Evolutionary conservation across 2,113 vertebrate species (phyloP).

Genomic region (Chrysochloris asiatica): DNA sequence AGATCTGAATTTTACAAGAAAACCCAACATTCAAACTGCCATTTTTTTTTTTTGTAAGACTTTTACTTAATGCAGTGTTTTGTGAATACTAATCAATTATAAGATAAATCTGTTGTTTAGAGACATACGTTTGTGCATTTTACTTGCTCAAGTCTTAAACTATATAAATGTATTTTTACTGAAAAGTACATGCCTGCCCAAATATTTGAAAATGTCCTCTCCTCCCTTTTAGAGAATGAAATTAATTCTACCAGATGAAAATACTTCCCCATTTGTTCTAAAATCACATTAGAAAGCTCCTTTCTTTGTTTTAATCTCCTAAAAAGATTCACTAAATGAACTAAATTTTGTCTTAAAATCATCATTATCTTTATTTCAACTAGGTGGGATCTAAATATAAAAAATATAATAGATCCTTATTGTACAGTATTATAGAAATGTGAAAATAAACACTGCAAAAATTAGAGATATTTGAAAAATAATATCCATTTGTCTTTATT

Average conservation of each 20-base stretch:
- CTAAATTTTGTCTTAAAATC: background rate
- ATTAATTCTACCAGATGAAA: background rate
- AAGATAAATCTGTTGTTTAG: background rate
- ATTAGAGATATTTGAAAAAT: background rate
- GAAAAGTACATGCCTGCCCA: background rate
- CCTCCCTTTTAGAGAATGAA: slow-evolving; percentile 18
- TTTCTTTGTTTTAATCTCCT: background rate
- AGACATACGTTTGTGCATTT: background rate
- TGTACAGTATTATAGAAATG: background rate
- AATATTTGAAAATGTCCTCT: slow-evolving; percentile 33
- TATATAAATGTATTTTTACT: background rate
- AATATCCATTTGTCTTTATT: background rate
- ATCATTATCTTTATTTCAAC: slow-evolving; percentile 27
- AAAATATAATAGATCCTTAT: background rate
- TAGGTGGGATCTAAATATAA: background rate
- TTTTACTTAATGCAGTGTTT: background rate
- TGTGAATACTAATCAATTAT: background rate
- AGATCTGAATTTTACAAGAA: slow-evolving; percentile 5
- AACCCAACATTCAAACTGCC: background rate
- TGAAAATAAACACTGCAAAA: background rate
- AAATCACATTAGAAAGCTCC: background rate
- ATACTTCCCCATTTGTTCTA: background rate
- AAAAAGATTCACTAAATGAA: background rate
- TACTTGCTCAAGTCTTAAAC: slow-evolving; percentile 29
- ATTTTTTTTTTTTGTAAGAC: background rate